A percentile compares a stretch with the other conserved stretches of the same genome.
phyloP scores from a whole-genome alignment of 1,140 invertebrate species.

The Schlechtendalia chinensis region DNA sequence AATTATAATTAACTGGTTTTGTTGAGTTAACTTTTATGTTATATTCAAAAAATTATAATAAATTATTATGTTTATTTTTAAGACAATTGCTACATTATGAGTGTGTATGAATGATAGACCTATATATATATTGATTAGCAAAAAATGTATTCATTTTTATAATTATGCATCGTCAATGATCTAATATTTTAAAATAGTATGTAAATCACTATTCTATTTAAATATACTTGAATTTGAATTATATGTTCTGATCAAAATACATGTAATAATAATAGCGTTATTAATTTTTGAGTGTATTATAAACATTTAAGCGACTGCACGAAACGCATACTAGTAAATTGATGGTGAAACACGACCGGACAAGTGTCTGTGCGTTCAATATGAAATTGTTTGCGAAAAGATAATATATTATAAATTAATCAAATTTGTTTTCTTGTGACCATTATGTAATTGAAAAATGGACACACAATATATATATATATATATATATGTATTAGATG shows the following conservation, averaged over 20 bases:
- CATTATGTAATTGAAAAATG: no score
- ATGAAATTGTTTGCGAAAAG: no score
- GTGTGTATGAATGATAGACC: conserved; percentile 28
- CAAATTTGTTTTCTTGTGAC: no score
- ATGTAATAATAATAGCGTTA: not conserved
- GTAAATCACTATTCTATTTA: conserved; percentile 22
- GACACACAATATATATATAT: no score
- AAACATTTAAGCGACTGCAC: not conserved
- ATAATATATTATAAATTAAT: no score
- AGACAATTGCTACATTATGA: conserved; percentile 1
- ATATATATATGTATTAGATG: no score
- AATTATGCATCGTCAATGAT: conserved; percentile 31
- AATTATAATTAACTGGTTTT: conserved; percentile 13
- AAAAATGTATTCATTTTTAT: conserved; percentile 23
- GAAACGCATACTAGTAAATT: no score
- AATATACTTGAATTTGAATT: conserved; percentile 30
- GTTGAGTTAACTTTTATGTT: conserved; percentile 21
- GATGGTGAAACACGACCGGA: no score
- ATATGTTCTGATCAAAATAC: conserved; percentile 25
- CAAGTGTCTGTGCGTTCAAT: no score
- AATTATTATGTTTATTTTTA: conserved; percentile 26
- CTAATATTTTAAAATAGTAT: conserved; percentile 18
- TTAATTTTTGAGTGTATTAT: not conserved
- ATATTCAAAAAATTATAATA: conserved; percentile 27
- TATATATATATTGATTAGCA: conserved; percentile 31